phyloP scores from a whole-genome alignment of 2,113 vertebrate species.

The Myotis brandtii region DNA sequence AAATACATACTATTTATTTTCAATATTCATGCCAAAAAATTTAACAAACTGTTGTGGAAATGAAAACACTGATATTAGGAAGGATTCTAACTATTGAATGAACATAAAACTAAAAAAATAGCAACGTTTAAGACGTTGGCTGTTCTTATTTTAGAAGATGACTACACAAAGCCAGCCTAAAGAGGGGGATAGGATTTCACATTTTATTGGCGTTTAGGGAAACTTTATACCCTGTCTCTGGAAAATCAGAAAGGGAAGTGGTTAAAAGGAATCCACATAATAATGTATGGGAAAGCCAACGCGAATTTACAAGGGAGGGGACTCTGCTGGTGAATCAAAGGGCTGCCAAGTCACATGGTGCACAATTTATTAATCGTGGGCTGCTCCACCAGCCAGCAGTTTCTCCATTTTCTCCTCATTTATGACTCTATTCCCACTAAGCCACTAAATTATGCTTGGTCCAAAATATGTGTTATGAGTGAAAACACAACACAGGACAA shows the following conservation, averaged over 20 bases:
- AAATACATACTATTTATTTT: conserved; percentile 77
- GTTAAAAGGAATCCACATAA: conserved; percentile 91
- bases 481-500: conserved; percentile 78
- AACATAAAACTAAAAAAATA: conserved; percentile 86
- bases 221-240: conserved; percentile 90
- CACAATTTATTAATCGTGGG: conserved; percentile 85
- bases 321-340: conserved; percentile 86
- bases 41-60: conserved; percentile 49
- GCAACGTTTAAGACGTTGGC: conserved; percentile 71
- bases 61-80: conserved; percentile 78
- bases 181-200: conserved; percentile 86
- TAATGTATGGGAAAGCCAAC: conserved; percentile 89
- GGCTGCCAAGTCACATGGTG: conserved; percentile 81
- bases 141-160: conserved; percentile 89
- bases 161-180: conserved; percentile 86
- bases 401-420: conserved; percentile 83
- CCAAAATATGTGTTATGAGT: conserved; percentile 82
- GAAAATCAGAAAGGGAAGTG: conserved; percentile 93
- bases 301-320: conserved; percentile 89
- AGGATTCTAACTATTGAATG: conserved; percentile 81
- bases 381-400: conserved; percentile 80
- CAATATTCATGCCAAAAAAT: conserved; percentile 40
- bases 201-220: conserved; percentile 90
- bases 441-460: conserved; percentile 83
- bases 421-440: conserved; percentile 83